Evolutionary conservation across 2,888 invertebrate species (phyloP), one percentile per base, ranked within the genome.

Genomic region (Notodonta dromedarius): DNA sequence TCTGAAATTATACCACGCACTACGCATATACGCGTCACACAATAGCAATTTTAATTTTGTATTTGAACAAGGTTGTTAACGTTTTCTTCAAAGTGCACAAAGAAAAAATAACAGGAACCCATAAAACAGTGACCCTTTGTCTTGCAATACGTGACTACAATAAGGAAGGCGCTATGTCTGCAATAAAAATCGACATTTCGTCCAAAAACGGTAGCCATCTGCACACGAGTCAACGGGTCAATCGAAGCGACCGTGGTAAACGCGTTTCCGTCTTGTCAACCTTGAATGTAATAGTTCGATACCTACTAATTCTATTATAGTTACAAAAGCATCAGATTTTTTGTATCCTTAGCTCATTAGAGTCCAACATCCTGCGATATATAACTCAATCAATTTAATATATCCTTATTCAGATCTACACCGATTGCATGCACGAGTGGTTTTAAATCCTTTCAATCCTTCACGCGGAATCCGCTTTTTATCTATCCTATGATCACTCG

Each of bases 401-500:
- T 77, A 75, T 72, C 71, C 65, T 76, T 83, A 85, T 86, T 80
- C 67, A 79, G 83, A 84, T 87, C 76, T 69, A 74, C 76, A 80
- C 69, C 68, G 67, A 72, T 75, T 62, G 71, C 72, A 78, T 78
- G 82, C 80, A 82, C 77, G 81, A 85, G 75, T 82, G 77, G 74
- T 78, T 79, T 77, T 77, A 79, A 80, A 82, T 83, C 79, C 77
- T 83, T 79, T 76, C 70, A 76, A 76, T 81, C 76, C 76, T 78
- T 76, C 77, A 72, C 79, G 78, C 73, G 77, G 77, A 76, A 83
- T 84, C 78, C 74, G 73, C 78, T 79, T 84, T 84, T 84, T 86
- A 83, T 80, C 79, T 74, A 77, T 82, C 80, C 82, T 80, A 80
- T 80, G 83, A 88, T 87, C 87, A 74, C 73, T 61, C 39, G 62